These are phyloP conservation scores for Smittia sp. DNA, from an alignment of 2,888 invertebrate species.

Conservation along the genomic window DNA sequence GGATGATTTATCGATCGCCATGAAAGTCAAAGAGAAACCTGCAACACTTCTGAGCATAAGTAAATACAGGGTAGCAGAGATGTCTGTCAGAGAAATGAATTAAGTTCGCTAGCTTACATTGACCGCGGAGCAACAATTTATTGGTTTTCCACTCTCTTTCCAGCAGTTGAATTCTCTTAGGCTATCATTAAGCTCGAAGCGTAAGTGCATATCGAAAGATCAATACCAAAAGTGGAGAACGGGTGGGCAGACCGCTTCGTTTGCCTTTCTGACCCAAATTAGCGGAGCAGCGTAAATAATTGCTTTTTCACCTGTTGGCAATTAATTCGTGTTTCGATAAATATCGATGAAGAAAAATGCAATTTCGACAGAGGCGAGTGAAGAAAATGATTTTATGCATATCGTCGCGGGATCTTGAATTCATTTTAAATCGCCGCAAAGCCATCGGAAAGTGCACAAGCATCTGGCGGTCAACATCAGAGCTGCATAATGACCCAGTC, in stretches of 20 bases:
- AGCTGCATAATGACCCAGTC: conserved; percentile 16
- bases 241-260: conserved; percentile 21
- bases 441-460: neutral
- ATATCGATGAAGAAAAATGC: conserved; percentile 8
- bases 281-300: conserved; percentile 20
- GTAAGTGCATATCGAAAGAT: conserved; percentile 21
- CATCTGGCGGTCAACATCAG: neutral
- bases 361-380: neutral
- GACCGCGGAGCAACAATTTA: neutral
- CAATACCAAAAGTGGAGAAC: conserved; percentile 31
- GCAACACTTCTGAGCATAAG: neutral
- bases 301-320: conserved; percentile 38
- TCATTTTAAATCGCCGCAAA: neutral
- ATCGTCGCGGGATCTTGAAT: neutral
- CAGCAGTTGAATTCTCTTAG: conserved; percentile 1
- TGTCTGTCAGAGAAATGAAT: neutral
- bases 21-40: conserved; percentile 15
- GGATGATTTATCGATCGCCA: conserved; percentile 34
- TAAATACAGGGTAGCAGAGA: neutral
- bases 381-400: conserved; percentile 13
- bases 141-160: neutral
- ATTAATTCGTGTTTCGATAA: conserved; percentile 16
- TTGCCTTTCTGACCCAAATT: conserved; percentile 37
- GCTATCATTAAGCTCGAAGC: neutral
- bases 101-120: neutral